Evolutionary conservation across 2,888 invertebrate species (phyloP).

Genomic region (Morpho achilles): DNA sequence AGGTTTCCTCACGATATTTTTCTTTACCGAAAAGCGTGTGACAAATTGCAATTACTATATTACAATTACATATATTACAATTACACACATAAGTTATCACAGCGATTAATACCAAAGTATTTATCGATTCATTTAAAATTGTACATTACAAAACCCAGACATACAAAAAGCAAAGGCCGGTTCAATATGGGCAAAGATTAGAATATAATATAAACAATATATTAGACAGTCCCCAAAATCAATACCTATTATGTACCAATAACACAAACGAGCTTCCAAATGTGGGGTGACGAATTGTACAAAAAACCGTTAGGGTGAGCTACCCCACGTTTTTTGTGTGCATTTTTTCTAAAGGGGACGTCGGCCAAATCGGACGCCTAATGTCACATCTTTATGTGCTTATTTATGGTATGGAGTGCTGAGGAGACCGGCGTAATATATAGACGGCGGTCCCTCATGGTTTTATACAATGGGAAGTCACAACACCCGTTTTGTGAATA

Average conservation of each 20-base stretch:
- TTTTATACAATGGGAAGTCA: conserved; percentile 6
- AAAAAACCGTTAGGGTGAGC: conserved; percentile 54
- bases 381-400: conserved; percentile 53
- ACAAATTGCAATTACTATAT: no score
- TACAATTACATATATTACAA: no score
- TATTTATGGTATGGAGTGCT: conserved; percentile 43
- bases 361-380: conserved; percentile 44
- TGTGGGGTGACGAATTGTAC: conserved; percentile 47
- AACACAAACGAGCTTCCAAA: conserved; percentile 43
- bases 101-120: no score
- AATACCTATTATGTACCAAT: conserved; percentile 64
- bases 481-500: not conserved
- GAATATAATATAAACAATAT: conserved; percentile 11
- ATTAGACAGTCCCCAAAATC: conserved; percentile 46
- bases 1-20: no score
- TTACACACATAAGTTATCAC: no score
- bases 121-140: no score
- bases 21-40: no score
- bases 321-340: conserved; percentile 46
- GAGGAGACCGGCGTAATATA: conserved; percentile 18
- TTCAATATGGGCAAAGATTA: not conserved
- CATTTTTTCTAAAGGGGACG: conserved; percentile 31
- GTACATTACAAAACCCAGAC: no score
- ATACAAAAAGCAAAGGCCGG: not conserved
- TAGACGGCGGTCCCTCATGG: conserved; percentile 16